These are phyloP conservation scores for mouse (Mus musculus) DNA, from an alignment of 2,113 vertebrate species.

Conservation along the genomic window DNA sequence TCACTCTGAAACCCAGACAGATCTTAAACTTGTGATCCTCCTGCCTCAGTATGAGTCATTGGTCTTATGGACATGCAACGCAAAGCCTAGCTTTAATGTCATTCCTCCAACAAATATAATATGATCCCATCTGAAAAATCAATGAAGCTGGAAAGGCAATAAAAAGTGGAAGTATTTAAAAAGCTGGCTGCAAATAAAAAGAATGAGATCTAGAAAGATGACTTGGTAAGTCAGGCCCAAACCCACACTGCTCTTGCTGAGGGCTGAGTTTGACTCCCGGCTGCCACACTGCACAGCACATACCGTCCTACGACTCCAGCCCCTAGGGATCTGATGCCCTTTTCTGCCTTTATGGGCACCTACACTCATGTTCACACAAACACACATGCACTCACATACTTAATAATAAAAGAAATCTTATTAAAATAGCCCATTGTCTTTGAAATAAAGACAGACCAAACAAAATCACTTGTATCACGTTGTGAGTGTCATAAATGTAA, in stretches of 20 bases:
- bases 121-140: slow-evolving; percentile 29
- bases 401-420: background rate
- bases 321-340: no score
- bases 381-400: background rate
- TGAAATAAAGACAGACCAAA: slow-evolving; percentile 13
- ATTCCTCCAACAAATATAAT: slow-evolving; percentile 31
- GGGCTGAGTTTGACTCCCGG: background rate
- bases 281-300: background rate
- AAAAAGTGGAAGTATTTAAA: slow-evolving; percentile 49
- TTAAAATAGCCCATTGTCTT: background rate
- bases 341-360: background rate
- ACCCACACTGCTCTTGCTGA: no score
- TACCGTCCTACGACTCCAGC: no score
- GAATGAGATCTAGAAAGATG: background rate
- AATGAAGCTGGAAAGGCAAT: background rate
- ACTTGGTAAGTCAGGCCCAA: background rate
- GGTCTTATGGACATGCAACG: background rate
- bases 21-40: background rate
- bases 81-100: background rate
- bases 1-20: background rate
- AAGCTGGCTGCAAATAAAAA: background rate
- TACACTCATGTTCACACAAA: background rate
- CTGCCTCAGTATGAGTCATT: background rate
- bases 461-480: background rate
- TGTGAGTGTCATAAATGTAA: background rate